Evolutionary conservation across 2,113 vertebrate species (phyloP), one percentile per base, ranked within the genome.

Genomic region (Callospermophilus lateralis): DNA sequence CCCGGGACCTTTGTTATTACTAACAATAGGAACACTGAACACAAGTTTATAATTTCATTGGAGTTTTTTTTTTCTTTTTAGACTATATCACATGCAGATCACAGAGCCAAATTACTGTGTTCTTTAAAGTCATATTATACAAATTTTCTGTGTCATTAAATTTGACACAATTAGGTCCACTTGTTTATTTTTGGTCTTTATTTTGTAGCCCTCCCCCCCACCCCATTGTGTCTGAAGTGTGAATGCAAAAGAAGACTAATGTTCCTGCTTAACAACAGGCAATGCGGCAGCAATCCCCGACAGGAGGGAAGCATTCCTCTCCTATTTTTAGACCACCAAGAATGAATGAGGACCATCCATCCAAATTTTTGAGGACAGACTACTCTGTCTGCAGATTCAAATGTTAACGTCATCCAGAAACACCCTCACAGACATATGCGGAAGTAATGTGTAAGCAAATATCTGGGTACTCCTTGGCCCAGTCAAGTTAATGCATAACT

Each of bases 111-210:
- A 61, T 28, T 39, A 28, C 67, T 72, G 11, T 73, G 42, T 68
- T 78, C 26, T 10, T 48, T 48, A 58, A 78, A 78, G 65, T 53
- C 30, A 78, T 3, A 58, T 34, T 45, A 42, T 32, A 55, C 9
- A 34, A n/a, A 15, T 45, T 88, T 76, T 72, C 42, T 39, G n/a
- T 80, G 48, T 81, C 61, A 78, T 34, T 68, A 93, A 19, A 5
- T 78, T 39, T 85, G 34, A 58, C 39, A 68, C 2, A 55, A 8
- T 32, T 58, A 42, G 8, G 10, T 15, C 30, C 45, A 37, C 53
- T 73, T 81, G 8, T 83, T 84, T 84, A 61, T 37, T 70, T 90
- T 81, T 70, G 37, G 51, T 81, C 39, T 53, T 91, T 8, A 91
- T 9, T 58, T 42, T 58, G 17, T 34, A 42, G 26, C 30, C 8